Evolutionary conservation across 2,797 vertebrate genomes (phyloP), one percentile per base, ranked within the genome.

Genomic region (Chelon labrosus): DNA sequence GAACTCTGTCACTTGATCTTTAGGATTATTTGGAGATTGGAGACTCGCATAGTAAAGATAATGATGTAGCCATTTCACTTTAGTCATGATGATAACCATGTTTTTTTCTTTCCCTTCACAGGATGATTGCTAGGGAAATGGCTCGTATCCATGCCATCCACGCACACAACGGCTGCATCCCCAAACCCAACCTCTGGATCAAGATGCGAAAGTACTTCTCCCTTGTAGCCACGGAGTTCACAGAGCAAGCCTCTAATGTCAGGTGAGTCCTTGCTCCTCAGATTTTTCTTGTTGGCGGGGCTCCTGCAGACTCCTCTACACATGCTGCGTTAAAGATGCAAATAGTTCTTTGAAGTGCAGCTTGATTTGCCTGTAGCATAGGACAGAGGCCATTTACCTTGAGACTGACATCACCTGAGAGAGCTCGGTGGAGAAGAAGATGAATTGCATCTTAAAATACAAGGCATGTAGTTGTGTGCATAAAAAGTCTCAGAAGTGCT

Each of bases 111-210:
- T 79, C 1, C 78, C 20, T 42, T 56, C 6, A 54, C 84, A 98
- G 97, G 90, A 86, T 98, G 79, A 97, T 98, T 62, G 95, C 97
- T 70, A 90, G 93, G 82, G 97, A 99, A 90, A 96, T 99, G 97
- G 97, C 98, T 42, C 96, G 96, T 53, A 96, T 99, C 64, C 98
- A 99, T 0, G 92, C 95, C 82, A 99, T 99, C 92, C 97, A 98
- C 0, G 94, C 97, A 62, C 95, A 96, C 88, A 99, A 98, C 0
- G 96, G 98, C 88, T 98, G 96, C 91, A 93, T 99, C 57, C 96
- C 97, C 70, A 96, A 96, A 90, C 96, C 98, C 75, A 95, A 95
- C 85, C 95, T 99, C 54, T 99, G 98, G 98, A 94, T 97, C 86
- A 98, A 96, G 92, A 94, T 99, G 93, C 90, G 92, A 55, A 96